Conservation (phyloP, 2,888 invertebrate genomes). For the Plebejus anna region DNA sequence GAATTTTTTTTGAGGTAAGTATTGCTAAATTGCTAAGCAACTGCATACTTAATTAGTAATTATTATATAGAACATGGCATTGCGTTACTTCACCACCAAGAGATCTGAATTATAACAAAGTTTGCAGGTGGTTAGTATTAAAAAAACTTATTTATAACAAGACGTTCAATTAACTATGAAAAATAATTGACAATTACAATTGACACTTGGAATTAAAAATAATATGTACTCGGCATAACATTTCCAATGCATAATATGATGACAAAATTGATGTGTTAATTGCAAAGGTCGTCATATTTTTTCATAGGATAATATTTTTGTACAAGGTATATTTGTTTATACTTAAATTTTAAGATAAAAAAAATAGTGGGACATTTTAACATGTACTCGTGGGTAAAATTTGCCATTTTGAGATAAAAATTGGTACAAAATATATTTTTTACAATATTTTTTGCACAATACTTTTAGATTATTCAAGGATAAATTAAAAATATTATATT, state of each 20-base stretch:
- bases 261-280: neutral
- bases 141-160: conserved; percentile 6
- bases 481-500: too few species aligned
- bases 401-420: too few species aligned
- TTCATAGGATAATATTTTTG: neutral
- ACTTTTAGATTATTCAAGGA: too few species aligned
- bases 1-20: too few species aligned
- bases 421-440: too few species aligned
- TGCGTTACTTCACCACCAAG: neutral
- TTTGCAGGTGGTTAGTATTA: neutral
- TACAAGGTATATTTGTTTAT: neutral
- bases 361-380: too few species aligned
- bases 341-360: too few species aligned
- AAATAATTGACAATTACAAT: conserved; percentile 18
- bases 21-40: too few species aligned
- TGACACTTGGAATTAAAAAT: conserved; percentile 17
- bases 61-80: neutral
- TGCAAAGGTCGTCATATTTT: neutral
- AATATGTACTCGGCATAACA: neutral
- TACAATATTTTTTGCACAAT: too few species aligned
- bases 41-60: too few species aligned
- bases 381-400: too few species aligned
- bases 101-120: neutral
- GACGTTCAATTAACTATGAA: neutral
- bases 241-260: neutral